Base-by-base conservation (phyloP, 2,888 invertebrate species). In the Leptothorax acervorum region DNA sequence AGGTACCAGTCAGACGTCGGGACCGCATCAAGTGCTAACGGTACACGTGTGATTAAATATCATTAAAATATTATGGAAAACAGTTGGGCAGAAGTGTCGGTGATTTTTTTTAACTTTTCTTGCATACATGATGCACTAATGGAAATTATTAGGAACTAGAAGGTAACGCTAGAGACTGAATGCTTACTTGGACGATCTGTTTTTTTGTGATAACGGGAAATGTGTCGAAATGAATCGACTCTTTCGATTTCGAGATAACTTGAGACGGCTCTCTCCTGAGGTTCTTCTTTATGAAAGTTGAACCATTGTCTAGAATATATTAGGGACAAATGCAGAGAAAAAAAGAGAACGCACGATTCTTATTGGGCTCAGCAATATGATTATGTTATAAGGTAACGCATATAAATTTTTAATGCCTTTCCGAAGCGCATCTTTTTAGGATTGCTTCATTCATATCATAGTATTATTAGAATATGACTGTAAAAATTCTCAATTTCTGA, bases 21-120 rank as follows among this genome's bases (percentile, higher is more conserved):
- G 90, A 68, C 93, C 93, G 11, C 94, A 94, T 87, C 94, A 94
- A 89, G 93, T 95, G 87, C 91, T 95, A 70, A 95, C 95, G 76
- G 95, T 95, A 82, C 94, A 95, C 86, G 95, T 95, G 83, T 95
- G 93, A 85, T 83, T 39, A 71, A 81, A 39, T 70, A 39, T 70
- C 23, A 28, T 71, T 23, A 8, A 70, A 71, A 12, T 48, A 42
- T 31, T 68, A 2, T 15, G 48, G 31, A 68, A 15, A 76, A 79
- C 55, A 57, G n/a, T 78, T 65, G 42, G 39, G 60, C 5, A 48
- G 23, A 23, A 55, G 45, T 57, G 48, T 68, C 42, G 42, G 28
- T 39, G 60, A 81, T 48, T 48, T 70, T 70, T 23, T 53, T 45
- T 45, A 12, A 48, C 62, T 76, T 66, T 63, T 45, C 28, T 68